phyloP scores from a whole-genome alignment of 2,888 invertebrate genomes.

The Nymphalis urticae region DNA sequence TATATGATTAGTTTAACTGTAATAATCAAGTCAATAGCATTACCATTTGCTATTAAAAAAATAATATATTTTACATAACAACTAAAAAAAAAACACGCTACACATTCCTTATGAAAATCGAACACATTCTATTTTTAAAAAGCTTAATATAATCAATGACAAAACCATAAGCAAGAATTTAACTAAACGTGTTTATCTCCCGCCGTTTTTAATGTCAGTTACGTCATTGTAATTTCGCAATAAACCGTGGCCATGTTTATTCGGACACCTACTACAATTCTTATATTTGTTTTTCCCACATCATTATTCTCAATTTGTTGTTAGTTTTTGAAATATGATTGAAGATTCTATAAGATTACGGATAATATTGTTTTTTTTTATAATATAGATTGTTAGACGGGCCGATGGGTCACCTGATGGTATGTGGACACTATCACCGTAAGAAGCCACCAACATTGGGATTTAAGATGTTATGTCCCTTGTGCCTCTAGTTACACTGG shows the following conservation, averaged over 20 bases:
- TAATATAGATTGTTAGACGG: too few relatives aligned
- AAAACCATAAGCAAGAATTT: neutral
- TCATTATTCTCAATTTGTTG: slow-evolving; percentile 14
- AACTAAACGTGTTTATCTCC: neutral
- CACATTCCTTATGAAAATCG: too few relatives aligned
- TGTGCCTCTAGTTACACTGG: too few relatives aligned
- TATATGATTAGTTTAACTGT: neutral
- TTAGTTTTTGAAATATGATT: slow-evolving; percentile 16
- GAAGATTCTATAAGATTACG: neutral
- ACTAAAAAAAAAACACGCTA: neutral
- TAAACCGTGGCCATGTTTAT: neutral
- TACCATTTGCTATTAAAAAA: neutral
- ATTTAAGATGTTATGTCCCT: too few relatives aligned
- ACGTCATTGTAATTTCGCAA: slow-evolving; percentile 4
- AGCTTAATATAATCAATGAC: neutral
- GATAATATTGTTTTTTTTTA: neutral
- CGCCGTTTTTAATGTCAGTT: slow-evolving; percentile 8
- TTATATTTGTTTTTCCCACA: slow-evolving; percentile 19
- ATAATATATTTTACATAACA: neutral
- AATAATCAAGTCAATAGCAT: neutral
- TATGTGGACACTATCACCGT: too few relatives aligned
- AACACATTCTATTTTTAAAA: neutral
- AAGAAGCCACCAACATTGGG: too few relatives aligned
- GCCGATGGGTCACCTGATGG: too few relatives aligned
- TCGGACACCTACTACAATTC: slow-evolving; percentile 6